Percentiles rank a stretch among this genome's conserved stretches.
These are phyloP conservation scores for Pogonus chalceus DNA, from an alignment of 1,140 invertebrate genomes.

Conservation along the genomic window DNA sequence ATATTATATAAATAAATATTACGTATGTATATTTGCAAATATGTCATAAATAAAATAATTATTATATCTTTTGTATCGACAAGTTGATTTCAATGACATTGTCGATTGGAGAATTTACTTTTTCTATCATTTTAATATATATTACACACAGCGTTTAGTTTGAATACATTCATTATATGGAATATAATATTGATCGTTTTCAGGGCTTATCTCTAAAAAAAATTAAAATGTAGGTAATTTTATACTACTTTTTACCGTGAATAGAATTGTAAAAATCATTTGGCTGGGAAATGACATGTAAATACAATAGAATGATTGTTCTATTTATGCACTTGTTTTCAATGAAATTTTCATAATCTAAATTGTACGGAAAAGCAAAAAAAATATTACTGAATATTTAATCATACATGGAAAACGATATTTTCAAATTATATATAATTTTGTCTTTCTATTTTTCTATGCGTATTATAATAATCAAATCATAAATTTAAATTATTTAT, in stretches of 20 bases:
- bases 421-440: background rate
- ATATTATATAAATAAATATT: too few species aligned
- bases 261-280: background rate
- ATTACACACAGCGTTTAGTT: background rate
- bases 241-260: too few species aligned
- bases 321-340: background rate
- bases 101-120: background rate
- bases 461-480: too few species aligned
- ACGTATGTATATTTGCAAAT: too few species aligned
- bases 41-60: too few species aligned
- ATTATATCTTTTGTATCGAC: too few species aligned
- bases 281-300: background rate
- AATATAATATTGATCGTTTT: background rate
- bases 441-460: background rate
- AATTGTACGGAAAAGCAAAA: background rate
- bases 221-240: too few species aligned
- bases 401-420: background rate
- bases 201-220: background rate
- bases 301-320: background rate
- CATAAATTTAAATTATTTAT: too few species aligned
- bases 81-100: background rate
- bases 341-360: conserved; percentile 6
- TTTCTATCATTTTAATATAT: background rate
- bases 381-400: background rate
- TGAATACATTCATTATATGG: background rate